Conservation (phyloP, 2,888 invertebrate species). For the Euzophera pinguis region DNA sequence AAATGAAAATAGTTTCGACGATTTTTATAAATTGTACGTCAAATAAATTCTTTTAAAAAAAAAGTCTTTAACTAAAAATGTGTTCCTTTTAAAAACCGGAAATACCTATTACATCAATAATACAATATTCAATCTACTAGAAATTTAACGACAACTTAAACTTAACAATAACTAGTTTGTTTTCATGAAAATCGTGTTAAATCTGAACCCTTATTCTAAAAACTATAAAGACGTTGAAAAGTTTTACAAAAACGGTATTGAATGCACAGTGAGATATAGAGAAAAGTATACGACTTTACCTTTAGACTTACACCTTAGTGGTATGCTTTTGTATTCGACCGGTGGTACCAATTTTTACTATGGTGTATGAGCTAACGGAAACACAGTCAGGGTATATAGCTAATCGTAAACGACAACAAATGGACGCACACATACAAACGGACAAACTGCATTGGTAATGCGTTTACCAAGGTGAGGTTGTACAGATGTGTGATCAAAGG, state of each 20-base stretch:
- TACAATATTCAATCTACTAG: constrained; percentile 1
- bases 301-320: too few relatives aligned
- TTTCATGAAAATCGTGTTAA: constrained; percentile 18
- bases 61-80: too few relatives aligned
- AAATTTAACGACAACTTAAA: constrained; percentile 1
- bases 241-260: not conserved
- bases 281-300: too few relatives aligned
- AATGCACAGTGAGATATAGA: too few relatives aligned
- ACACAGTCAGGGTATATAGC: constrained; percentile 23
- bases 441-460: constrained; percentile 60
- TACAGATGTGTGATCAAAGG: constrained; percentile 13
- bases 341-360: constrained; percentile 1
- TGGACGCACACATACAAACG: constrained; percentile 36
- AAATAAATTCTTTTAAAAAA: too few relatives aligned
- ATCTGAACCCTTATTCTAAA: not conserved
- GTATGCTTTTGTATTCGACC: too few relatives aligned
- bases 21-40: too few relatives aligned
- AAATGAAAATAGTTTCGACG: too few relatives aligned
- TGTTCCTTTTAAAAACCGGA: not conserved
- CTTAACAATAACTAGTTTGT: constrained; percentile 17
- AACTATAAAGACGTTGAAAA: not conserved
- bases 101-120: not conserved
- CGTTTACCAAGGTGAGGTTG: constrained; percentile 50
- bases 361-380: constrained; percentile 32
- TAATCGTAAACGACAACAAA: constrained; percentile 48